Base-by-base conservation (phyloP, 2,888 invertebrate species). In the Trisateles emortualis region DNA sequence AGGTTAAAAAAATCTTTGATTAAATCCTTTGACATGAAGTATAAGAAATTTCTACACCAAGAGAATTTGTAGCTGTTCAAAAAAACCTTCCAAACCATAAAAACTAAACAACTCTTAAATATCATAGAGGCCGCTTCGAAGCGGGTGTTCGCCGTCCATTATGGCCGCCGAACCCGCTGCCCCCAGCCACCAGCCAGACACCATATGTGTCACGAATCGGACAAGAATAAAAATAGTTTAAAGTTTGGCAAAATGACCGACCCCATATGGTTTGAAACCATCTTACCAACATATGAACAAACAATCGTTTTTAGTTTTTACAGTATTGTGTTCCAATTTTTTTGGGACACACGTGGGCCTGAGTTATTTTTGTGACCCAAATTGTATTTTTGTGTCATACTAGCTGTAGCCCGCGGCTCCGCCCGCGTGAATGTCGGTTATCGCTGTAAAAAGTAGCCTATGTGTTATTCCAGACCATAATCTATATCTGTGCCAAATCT, bases 241-340 rank as follows among this genome's bases (percentile, higher is more conserved):
- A 65, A 54, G 59, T 67, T 63, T 45, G 64, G 76, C 72, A 53
- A 60, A 73, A 56, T 73, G 68, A 60, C 73, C 70, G 41, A 8
- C 44, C 42, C 75, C 84, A 81, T 75, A 79, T 84, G 85, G 74
- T 40, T 44, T 38, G 46, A 30, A 55, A 30, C 59, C 56, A 52
- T 76, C 56, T 64, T 68, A 67, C 57, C 53, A 59, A 71, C 86
- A 84, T 77, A 59, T 86, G 84, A 76, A 76, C 72, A 81, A 87
- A 86, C 77, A 86, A 58, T 43, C 45, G 48, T 35, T 39, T 14
- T 14, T 38, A 29, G 55, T 59, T 55, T 64, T 65, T 68, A 54
- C 54, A 52, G 17, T 44, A 59, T 68, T 55, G 56, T 64, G 62
- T 62, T 19, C 52, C 46, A 54, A n/a, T 44, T 55, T 64, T 58